A percentile compares a stretch with the other conserved stretches of the same genome.
Conservation (phyloP, 1,140 invertebrate species). For the Calliopsis andreniformis region DNA sequence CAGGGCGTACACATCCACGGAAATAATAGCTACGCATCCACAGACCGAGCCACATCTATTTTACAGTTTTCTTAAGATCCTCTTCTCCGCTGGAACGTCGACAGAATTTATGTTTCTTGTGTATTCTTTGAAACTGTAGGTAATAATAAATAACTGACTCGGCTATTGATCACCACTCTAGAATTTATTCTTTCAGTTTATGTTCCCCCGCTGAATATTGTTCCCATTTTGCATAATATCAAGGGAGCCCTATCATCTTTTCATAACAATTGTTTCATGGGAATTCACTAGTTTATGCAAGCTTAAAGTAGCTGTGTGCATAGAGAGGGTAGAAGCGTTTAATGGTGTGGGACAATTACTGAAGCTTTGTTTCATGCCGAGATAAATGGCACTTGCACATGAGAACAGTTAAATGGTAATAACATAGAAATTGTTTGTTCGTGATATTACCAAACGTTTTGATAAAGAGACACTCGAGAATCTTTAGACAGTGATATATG, state of each 20-base stretch:
- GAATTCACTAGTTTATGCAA: too few relatives aligned
- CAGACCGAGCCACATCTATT: not conserved
- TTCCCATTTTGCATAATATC: too few relatives aligned
- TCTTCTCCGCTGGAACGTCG: not conserved
- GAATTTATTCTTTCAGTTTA: not conserved
- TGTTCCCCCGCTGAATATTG: too few relatives aligned
- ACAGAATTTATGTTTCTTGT: not conserved
- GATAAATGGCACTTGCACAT: too few relatives aligned
- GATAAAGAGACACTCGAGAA: too few relatives aligned
- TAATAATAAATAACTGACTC: not conserved
- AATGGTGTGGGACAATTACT: not conserved
- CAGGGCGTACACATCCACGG: conserved; percentile 19
- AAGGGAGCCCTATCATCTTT: too few relatives aligned
- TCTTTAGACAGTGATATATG: too few relatives aligned
- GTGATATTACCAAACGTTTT: not conserved
- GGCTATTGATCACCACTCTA: too few relatives aligned
- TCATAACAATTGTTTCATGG: too few relatives aligned
- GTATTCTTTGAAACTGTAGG: not conserved
- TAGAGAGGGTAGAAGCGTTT: too few relatives aligned
- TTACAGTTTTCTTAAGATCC: conserved; percentile 2
- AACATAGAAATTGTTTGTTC: not conserved
- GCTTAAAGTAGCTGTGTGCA: too few relatives aligned
- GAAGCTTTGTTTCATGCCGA: too few relatives aligned
- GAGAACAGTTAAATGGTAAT: not conserved
- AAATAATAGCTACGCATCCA: conserved; percentile 26